Evolutionary conservation across 2,113 vertebrate genomes (phyloP).

Genomic region (Pogona vitticeps): DNA sequence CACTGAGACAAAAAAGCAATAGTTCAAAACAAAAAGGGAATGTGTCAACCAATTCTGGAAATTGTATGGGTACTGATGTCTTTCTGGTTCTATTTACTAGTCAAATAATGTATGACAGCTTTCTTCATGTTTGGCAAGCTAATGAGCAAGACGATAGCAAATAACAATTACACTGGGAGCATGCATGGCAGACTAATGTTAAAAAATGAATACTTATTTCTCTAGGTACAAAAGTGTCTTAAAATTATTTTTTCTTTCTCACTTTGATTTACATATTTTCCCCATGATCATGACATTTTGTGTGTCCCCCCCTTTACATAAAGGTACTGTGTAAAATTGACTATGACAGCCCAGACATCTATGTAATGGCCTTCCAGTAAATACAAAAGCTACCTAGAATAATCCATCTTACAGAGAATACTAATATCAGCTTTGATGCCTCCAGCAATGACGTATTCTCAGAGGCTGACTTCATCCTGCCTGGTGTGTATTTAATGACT

Average conservation of each 20-base stretch:
- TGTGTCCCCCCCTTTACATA: slow-evolving; percentile 51
- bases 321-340: slow-evolving; percentile 47
- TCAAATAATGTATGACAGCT: slow-evolving; percentile 27
- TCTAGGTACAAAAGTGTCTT: slow-evolving; percentile 22
- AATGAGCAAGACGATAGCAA: slow-evolving; percentile 43
- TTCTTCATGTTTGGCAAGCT: slow-evolving; percentile 49
- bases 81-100: background rate
- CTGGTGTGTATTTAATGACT: slow-evolving; percentile 36
- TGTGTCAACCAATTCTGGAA: background rate
- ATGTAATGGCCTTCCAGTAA: slow-evolving; percentile 48
- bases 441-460: slow-evolving; percentile 26
- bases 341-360: slow-evolving; percentile 44
- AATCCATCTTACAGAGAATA: slow-evolving; percentile 27
- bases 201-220: background rate
- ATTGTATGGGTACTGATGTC: background rate
- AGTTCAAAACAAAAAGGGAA: slow-evolving; percentile 12
- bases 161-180: background rate
- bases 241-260: slow-evolving; percentile 2
- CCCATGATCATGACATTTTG: slow-evolving; percentile 33
- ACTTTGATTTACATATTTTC: slow-evolving; percentile 41
- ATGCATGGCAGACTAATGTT: slow-evolving; percentile 19
- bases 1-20: background rate
- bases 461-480: slow-evolving; percentile 32
- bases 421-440: slow-evolving; percentile 26
- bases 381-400: slow-evolving; percentile 47